Conservation (phyloP, 2,888 invertebrate species). For the Apotomis turbidana region DNA sequence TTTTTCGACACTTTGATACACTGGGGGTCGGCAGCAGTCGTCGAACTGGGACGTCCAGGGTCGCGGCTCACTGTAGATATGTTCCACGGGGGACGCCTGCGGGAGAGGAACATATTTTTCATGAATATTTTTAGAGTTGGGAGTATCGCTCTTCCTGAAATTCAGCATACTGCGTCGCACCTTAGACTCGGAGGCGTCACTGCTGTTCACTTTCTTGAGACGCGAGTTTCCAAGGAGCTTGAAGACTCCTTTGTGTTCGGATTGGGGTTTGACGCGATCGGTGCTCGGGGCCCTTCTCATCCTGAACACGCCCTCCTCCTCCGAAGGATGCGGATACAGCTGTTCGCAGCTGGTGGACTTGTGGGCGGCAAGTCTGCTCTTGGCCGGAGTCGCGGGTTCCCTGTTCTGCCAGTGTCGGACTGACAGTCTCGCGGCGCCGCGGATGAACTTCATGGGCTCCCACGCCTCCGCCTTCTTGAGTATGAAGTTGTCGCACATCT, state of each 20-base stretch:
- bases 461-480: slow-evolving; percentile 81
- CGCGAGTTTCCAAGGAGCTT: slow-evolving; percentile 75
- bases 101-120: slow-evolving; percentile 79
- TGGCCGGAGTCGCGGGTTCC: slow-evolving; percentile 73
- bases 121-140: slow-evolving; percentile 69
- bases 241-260: slow-evolving; percentile 74
- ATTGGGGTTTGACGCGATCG: slow-evolving; percentile 72
- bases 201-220: slow-evolving; percentile 68
- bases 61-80: slow-evolving; percentile 75
- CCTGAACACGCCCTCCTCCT: slow-evolving; percentile 70
- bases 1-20: slow-evolving; percentile 78
- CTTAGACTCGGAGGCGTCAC: slow-evolving; percentile 70
- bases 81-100: slow-evolving; percentile 68
- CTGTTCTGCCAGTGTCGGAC: slow-evolving; percentile 82
- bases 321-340: slow-evolving; percentile 70
- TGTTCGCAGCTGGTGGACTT: slow-evolving; percentile 81
- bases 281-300: slow-evolving; percentile 80
- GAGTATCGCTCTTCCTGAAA: slow-evolving; percentile 70
- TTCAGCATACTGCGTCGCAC: slow-evolving; percentile 73
- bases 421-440: slow-evolving; percentile 79
- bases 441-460: slow-evolving; percentile 78
- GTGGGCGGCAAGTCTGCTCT: slow-evolving; percentile 67
- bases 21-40: slow-evolving; percentile 74
- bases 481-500: slow-evolving; percentile 82
- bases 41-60: slow-evolving; percentile 70